Conservation (phyloP, 2,888 invertebrate species). For the Drosophila suboccidentalis region DNA sequence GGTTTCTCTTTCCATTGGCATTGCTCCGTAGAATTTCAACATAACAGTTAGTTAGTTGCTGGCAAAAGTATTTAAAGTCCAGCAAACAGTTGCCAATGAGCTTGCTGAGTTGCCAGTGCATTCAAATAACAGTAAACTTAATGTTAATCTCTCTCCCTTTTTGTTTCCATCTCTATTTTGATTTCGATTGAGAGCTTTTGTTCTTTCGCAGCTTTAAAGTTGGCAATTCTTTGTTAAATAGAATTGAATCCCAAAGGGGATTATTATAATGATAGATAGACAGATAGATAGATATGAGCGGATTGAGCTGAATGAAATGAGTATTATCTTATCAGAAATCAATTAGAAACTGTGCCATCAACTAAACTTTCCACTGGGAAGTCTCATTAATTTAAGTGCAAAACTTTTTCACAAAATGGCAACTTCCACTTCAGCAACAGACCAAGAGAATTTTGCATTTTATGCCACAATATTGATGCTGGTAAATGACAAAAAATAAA, state of each 20-base stretch:
- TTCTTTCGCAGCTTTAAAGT: constrained; percentile 10
- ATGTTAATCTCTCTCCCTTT: constrained; percentile 42
- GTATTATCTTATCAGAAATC: constrained; percentile 1
- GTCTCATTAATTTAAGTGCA: constrained; percentile 29
- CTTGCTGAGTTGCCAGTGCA: constrained; percentile 48
- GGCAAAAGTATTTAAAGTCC: constrained; percentile 54
- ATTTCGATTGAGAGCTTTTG: constrained; percentile 23
- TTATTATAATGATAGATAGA: background rate
- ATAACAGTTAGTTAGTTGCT: constrained; percentile 19
- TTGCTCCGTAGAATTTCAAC: constrained; percentile 14
- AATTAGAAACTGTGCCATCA: background rate
- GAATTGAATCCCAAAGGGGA: background rate
- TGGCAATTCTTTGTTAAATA: constrained; percentile 16
- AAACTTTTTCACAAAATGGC: constrained; percentile 5
- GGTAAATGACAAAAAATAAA: background rate
- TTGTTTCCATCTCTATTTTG: constrained; percentile 16
- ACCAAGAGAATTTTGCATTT: constrained; percentile 12
- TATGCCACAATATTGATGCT: constrained; percentile 15
- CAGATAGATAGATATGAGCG: background rate
- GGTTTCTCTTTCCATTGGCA: constrained; percentile 59
- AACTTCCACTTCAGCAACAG: constrained; percentile 5
- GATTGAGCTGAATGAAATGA: background rate
- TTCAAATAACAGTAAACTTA: constrained; percentile 61
- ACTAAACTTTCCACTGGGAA: constrained; percentile 7
- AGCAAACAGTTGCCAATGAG: constrained; percentile 53